Evolutionary conservation across 2,888 invertebrate genomes (phyloP).

Genomic region (Sicus ferrugineus): DNA sequence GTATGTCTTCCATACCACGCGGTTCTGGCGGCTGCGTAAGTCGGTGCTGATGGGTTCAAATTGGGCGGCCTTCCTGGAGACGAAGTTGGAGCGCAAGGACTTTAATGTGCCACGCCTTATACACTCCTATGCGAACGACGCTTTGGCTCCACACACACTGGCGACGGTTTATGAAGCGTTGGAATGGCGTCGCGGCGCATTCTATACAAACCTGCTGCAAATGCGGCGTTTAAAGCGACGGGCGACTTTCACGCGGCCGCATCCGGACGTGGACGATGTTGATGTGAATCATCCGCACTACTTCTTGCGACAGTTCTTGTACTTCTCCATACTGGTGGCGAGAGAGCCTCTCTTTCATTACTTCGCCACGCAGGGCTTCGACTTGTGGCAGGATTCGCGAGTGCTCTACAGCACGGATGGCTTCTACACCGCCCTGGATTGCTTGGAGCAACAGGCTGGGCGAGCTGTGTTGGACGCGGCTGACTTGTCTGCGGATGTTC

Average conservation of each 20-base stretch:
- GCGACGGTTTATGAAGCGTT: slow-evolving; percentile 40
- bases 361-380: slow-evolving; percentile 55
- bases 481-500: not conserved
- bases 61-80: slow-evolving; percentile 52
- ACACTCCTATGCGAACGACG: slow-evolving; percentile 50
- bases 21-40: slow-evolving; percentile 55
- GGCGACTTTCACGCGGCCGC: slow-evolving; percentile 36
- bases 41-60: slow-evolving; percentile 45
- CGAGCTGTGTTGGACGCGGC: slow-evolving; percentile 35
- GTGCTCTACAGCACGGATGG: slow-evolving; percentile 54
- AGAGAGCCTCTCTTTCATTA: slow-evolving; percentile 57
- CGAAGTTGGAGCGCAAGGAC: slow-evolving; percentile 50
- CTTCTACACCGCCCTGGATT: slow-evolving; percentile 56
- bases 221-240: slow-evolving; percentile 45
- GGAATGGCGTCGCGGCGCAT: slow-evolving; percentile 37
- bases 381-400: slow-evolving; percentile 54
- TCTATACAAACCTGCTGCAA: slow-evolving; percentile 50
- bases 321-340: slow-evolving; percentile 52
- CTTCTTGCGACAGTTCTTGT: slow-evolving; percentile 54
- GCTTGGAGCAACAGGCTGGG: slow-evolving; percentile 51
- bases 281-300: slow-evolving; percentile 52
- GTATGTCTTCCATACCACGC: slow-evolving; percentile 56
- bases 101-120: slow-evolving; percentile 54
- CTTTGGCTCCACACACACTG: slow-evolving; percentile 47
- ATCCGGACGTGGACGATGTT: slow-evolving; percentile 53